A percentile compares a stretch with the other conserved stretches of the same genome.
Evolutionary conservation across 2,888 invertebrate genomes (phyloP).

Genomic region (Philopedon plagiatum): DNA sequence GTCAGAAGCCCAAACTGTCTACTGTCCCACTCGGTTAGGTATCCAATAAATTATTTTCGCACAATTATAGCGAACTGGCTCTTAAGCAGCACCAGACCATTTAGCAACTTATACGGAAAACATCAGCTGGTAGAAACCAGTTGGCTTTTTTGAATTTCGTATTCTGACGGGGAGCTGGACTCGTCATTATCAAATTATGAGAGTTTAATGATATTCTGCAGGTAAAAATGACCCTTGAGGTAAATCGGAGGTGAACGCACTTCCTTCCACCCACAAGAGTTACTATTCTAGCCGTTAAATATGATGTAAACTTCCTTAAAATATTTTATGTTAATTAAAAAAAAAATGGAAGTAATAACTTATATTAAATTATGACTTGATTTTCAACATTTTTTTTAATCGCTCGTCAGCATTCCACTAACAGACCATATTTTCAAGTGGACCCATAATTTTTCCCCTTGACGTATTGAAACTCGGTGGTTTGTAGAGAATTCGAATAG

Average conservation of each 20-base stretch:
- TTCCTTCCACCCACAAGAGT: conserved; percentile 2
- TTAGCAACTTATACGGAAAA: conserved; percentile 47
- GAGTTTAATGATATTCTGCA: conserved; percentile 26
- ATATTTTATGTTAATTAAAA: too few relatives aligned
- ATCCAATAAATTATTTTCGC: conserved; percentile 50
- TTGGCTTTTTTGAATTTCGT: conserved; percentile 38
- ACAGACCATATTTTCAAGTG: too few relatives aligned
- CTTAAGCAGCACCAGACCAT: conserved; percentile 35
- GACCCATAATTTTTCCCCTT: too few relatives aligned
- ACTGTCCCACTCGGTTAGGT: conserved; percentile 41
- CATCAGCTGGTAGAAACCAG: conserved; percentile 45
- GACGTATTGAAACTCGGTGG: conserved; percentile 6
- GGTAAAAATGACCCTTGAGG: conserved; percentile 12
- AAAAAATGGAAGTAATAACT: too few relatives aligned
- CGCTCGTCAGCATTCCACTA: too few relatives aligned
- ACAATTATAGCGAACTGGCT: conserved; percentile 47
- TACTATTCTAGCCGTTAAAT: not conserved
- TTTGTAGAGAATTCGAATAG: not conserved
- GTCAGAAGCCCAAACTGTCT: conserved; percentile 42
- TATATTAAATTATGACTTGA: too few relatives aligned
- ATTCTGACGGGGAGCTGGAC: conserved; percentile 26
- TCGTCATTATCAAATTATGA: conserved; percentile 47
- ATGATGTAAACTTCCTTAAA: not conserved
- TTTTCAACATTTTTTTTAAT: too few relatives aligned
- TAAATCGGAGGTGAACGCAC: conserved; percentile 18